Conservation (phyloP, 2,113 vertebrate species). For the Erpornis zantholeuca region DNA sequence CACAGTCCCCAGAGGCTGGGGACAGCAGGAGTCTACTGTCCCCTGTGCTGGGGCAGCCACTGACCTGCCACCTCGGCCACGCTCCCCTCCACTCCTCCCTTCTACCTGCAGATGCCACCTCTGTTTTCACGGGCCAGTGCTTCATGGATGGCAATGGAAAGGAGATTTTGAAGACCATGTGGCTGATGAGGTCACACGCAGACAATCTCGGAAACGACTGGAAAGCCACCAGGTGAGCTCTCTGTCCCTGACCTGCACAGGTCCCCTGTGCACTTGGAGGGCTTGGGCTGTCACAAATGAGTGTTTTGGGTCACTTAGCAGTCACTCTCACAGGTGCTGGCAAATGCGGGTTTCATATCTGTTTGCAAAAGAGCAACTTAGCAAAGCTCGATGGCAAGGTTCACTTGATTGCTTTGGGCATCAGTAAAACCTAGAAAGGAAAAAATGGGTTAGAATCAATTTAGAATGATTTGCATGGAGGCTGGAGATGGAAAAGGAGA, state of each 20-base stretch:
- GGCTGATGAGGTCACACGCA: background rate
- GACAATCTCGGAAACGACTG: accelerated
- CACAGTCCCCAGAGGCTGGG: accelerated
- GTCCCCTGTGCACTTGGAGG: accelerated
- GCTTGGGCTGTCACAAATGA: background rate
- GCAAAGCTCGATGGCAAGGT: accelerated
- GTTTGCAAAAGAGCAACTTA: accelerated
- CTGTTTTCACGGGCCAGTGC: conserved; percentile 23
- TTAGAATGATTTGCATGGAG: background rate
- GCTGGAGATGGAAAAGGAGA: background rate
- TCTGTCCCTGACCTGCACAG: accelerated
- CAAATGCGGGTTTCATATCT: background rate
- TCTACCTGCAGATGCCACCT: background rate
- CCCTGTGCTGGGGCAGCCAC: background rate
- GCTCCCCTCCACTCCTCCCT: background rate
- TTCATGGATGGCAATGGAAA: accelerated
- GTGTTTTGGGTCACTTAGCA: background rate
- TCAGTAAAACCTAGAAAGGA: background rate
- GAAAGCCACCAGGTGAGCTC: background rate
- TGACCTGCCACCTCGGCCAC: accelerated
- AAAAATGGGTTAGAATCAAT: background rate
- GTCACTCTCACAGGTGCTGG: background rate
- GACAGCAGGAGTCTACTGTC: accelerated
- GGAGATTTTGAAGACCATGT: background rate
- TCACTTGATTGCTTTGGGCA: background rate